Evolutionary conservation across 2,888 invertebrate species (phyloP).

Genomic region (Sinotaia quadrata): DNA sequence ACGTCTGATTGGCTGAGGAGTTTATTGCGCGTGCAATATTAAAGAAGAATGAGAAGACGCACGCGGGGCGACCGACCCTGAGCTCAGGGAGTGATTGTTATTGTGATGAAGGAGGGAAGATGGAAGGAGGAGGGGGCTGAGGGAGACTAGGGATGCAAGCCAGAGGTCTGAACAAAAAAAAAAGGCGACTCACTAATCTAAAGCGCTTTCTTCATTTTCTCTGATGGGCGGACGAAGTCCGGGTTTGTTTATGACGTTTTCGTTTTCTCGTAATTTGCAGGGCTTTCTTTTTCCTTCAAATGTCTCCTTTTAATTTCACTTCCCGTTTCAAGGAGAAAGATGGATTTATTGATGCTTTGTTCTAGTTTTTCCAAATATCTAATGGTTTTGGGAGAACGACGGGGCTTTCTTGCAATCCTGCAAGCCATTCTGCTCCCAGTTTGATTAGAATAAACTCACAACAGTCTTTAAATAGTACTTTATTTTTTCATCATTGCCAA

Average conservation of each 20-base stretch:
- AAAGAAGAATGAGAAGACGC: constrained; percentile 8
- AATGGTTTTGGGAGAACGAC: too few species aligned
- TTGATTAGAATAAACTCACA: too few species aligned
- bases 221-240: constrained; percentile 1
- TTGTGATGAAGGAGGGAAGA: not conserved
- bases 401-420: too few species aligned
- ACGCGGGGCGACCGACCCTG: not conserved
- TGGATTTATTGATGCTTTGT: constrained; percentile 21
- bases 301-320: constrained; percentile 3
- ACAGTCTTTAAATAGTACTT: too few species aligned
- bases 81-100: not conserved
- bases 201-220: constrained; percentile 13
- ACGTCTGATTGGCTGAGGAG: constrained; percentile 24
- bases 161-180: not conserved
- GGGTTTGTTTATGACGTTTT: constrained; percentile 27
- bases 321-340: not conserved
- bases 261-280: constrained; percentile 23
- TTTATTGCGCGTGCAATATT: constrained; percentile 29
- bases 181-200: constrained; percentile 13
- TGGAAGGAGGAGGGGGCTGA: not conserved
- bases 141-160: constrained; percentile 1
- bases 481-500: too few species aligned
- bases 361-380: constrained; percentile 5
- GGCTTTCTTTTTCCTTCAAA: not conserved
- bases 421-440: too few species aligned